These are phyloP conservation scores for Drosophila ohnishii DNA, from an alignment of 1,140 invertebrate species.

Conservation along the genomic window DNA sequence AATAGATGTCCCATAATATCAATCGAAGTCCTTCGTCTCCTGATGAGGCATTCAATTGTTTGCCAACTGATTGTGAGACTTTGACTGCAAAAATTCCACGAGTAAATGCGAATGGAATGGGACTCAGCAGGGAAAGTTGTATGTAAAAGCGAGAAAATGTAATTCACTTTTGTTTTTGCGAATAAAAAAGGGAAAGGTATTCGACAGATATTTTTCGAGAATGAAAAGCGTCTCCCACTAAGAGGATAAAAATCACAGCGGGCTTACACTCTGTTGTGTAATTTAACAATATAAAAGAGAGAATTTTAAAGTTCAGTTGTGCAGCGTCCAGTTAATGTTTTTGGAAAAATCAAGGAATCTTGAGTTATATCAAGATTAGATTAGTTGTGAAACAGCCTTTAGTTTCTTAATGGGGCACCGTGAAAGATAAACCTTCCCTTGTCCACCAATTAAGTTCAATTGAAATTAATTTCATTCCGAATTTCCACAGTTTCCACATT, in stretches of 20 bases:
- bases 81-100: conserved; percentile 35
- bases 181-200: conserved; percentile 20
- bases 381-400: background rate
- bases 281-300: background rate
- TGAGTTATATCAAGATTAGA: background rate
- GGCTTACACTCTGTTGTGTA: background rate
- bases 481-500: conserved; percentile 44
- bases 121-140: background rate
- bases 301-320: background rate
- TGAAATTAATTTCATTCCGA: conserved; percentile 66
- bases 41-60: conserved; percentile 72
- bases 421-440: conserved; percentile 8
- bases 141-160: conserved; percentile 23
- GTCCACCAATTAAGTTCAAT: conserved; percentile 70
- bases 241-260: no score
- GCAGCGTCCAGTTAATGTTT: no score
- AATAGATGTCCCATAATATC: conserved; percentile 55
- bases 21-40: conserved; percentile 53
- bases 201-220: background rate
- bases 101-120: conserved; percentile 29
- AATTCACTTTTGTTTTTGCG: conserved; percentile 15
- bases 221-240: background rate
- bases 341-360: background rate
- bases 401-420: conserved; percentile 26
- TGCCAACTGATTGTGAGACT: conserved; percentile 62